phyloP scores from a whole-genome alignment of 2,797 vertebrate species.

The Neosalanx taihuensis region DNA sequence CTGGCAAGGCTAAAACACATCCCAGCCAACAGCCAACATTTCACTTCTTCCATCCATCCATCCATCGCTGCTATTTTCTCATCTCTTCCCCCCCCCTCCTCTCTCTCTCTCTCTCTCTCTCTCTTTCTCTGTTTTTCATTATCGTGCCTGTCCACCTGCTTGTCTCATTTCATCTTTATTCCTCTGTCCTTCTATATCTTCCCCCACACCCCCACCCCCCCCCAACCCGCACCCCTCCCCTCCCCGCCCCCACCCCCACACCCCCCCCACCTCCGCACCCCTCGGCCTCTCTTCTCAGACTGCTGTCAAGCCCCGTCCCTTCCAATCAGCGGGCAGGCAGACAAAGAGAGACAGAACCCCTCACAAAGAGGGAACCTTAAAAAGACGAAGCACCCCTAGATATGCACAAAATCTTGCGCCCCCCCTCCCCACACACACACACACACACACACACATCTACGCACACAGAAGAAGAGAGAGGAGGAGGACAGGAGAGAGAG shows the following conservation, averaged over 20 bases:
- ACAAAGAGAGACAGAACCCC: neutral
- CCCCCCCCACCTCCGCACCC: neutral
- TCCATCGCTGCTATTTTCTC: neutral
- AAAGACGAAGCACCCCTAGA: neutral
- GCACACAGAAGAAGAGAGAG: neutral
- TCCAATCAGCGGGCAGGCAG: neutral
- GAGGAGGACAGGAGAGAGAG: constrained; percentile 22
- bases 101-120: neutral
- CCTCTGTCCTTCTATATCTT: neutral
- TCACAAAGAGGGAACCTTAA: no score
- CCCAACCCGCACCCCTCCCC: neutral
- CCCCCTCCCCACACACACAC: neutral
- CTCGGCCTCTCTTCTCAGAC: neutral
- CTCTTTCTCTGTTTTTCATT: neutral
- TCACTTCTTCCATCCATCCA: no score
- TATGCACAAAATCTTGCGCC: neutral
- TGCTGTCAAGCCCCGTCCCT: neutral
- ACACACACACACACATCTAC: neutral
- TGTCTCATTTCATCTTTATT: neutral
- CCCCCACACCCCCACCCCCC: neutral
- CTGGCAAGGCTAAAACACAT: neutral
- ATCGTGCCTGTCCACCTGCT: neutral
- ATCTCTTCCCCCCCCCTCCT: neutral
- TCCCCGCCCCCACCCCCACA: no score
- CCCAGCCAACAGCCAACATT: no score